A percentile compares a stretch with the other conserved stretches of the same genome.
These are phyloP conservation scores for Harlomillsia oculata DNA, from an alignment of 1,140 invertebrate species.

Conservation along the genomic window DNA sequence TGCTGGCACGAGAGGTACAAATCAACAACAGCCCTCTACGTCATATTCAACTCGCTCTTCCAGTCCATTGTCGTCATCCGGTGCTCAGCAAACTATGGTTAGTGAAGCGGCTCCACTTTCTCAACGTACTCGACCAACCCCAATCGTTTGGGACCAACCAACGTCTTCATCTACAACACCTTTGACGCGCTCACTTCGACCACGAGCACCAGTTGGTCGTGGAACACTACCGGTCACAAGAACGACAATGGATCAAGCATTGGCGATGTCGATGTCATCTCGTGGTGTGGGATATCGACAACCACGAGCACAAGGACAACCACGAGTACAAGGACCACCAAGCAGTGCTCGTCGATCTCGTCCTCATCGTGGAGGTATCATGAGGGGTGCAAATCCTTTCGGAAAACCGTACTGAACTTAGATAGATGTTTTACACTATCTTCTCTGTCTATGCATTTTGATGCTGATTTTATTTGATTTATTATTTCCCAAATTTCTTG, in stretches of 20 bases:
- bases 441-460: not conserved
- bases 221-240: not conserved
- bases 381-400: conserved; percentile 10
- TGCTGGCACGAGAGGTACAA: not conserved
- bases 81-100: not conserved
- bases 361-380: conserved; percentile 18
- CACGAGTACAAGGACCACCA: too few species aligned
- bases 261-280: not conserved
- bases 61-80: conserved; percentile 21
- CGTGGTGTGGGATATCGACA: conserved; percentile 12
- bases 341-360: conserved; percentile 33
- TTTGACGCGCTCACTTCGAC: not conserved
- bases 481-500: not conserved
- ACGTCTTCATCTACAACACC: conserved; percentile 19
- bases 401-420: conserved; percentile 5
- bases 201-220: conserved; percentile 1
- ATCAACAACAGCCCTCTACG: conserved; percentile 11
- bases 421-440: not conserved
- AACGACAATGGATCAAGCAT: conserved; percentile 6
- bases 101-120: conserved; percentile 22
- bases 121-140: conserved; percentile 26
- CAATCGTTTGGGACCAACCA: conserved; percentile 35
- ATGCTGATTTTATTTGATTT: too few species aligned
- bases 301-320: conserved; percentile 11
- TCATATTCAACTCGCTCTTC: conserved; percentile 21